Base-by-base conservation (phyloP, 2,113 vertebrate genomes). In the Corydoras sp. region DNA sequence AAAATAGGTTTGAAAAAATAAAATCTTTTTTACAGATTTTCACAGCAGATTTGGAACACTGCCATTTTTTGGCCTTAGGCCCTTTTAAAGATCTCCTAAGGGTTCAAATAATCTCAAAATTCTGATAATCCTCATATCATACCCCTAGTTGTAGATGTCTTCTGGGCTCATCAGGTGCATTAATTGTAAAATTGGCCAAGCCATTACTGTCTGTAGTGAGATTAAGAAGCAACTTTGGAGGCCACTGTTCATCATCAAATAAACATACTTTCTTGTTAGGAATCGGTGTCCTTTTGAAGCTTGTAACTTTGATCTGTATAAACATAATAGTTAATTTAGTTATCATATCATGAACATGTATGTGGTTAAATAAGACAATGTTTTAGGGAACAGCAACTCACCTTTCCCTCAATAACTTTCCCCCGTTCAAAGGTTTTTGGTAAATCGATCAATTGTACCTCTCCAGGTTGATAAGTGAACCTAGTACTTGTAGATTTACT, bases 161-260 rank as follows among this genome's bases (percentile, higher is more conserved):
- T 15, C 1, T 7, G 53, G 58, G 12, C 10, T 7, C 2, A 51
- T 51, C 13, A 2, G 68, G 13, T 0, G 85, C 81, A 77, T 71
- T 63, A 0, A 89, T 0, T 18, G 84, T 78, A 77, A 90, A 89
- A 2, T 24, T 0, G 5, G 85, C 86, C 0, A 84, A 4, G 10
- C 89, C 89, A 0, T 82, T 18, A 1, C 1, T 24, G 68, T 88
- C 65, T 2, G 88, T 87, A 3, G 86, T 89, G n/a, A 88, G 75
- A 29, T 88, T 88, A 29, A 76, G 50, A 0, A 81, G 14, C 5
- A 4, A 18, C 0, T 5, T 3, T 2, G 64, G 0, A 2, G 66
- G 54, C 81, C 83, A 82, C 0, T 0, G 5, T 3, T 43, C 1
- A 3, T 77, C 77, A 60, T 77, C 58, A 8, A 80, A 78, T 50